phyloP scores from a whole-genome alignment of 1,140 invertebrate genomes.

The Nephila pilipes region DNA sequence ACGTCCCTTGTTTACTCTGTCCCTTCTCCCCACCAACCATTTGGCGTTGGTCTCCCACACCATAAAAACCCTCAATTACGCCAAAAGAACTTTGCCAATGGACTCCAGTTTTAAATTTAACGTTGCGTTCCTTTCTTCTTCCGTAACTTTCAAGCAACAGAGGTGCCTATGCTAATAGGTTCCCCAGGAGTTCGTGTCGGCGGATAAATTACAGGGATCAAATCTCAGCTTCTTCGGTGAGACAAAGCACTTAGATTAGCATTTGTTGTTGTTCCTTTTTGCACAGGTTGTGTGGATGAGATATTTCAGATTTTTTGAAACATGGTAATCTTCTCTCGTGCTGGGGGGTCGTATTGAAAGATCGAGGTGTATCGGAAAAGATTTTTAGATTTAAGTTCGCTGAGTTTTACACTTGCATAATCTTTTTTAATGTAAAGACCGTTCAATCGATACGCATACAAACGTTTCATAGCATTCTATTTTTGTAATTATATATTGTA shows the following conservation, averaged over 20 bases:
- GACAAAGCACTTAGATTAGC: neutral
- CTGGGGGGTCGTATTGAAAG: neutral
- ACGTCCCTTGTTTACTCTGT: neutral
- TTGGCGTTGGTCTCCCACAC: neutral
- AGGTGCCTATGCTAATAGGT: neutral
- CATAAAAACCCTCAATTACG: neutral
- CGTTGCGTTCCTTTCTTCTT: neutral
- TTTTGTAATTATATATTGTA: no score
- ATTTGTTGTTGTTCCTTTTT: neutral
- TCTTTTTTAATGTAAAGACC: no score
- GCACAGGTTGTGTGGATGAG: neutral
- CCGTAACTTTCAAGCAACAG: no score
- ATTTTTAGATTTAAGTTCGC: no score
- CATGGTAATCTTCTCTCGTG: neutral
- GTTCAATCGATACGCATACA: no score
- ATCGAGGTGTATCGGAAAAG: no score
- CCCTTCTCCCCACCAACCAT: neutral
- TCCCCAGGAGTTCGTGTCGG: neutral
- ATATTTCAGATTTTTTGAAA: conserved; percentile 4
- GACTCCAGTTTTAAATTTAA: neutral
- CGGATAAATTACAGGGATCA: conserved; percentile 38
- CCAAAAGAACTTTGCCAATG: neutral
- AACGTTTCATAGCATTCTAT: no score
- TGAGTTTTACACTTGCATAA: no score
- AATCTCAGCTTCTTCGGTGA: neutral